Percentiles rank a stretch among this genome's conserved stretches.
phyloP scores from a whole-genome alignment of 2,797 vertebrate genomes.

The Acrocephalus scirpaceus region DNA sequence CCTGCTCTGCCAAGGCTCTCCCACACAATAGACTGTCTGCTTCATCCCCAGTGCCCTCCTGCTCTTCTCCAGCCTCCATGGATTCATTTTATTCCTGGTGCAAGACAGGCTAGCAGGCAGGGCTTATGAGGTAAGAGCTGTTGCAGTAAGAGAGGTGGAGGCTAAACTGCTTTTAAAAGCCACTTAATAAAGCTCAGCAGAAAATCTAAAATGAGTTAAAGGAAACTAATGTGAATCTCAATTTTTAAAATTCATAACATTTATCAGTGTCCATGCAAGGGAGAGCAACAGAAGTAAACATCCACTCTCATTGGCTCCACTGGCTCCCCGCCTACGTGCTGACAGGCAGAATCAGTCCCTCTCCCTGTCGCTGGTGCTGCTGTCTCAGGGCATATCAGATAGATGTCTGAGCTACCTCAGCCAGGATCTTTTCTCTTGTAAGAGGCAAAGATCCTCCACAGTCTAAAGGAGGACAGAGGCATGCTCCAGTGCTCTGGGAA shows the following conservation, averaged over 20 bases:
- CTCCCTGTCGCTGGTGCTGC: neutral
- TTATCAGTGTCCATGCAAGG: slow-evolving; percentile 5
- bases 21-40: rapidly evolving
- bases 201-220: slow-evolving; percentile 60
- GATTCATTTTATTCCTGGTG: neutral
- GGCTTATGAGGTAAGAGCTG: neutral
- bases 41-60: neutral
- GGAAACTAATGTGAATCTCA: slow-evolving; percentile 56
- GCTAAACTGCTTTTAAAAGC: slow-evolving; percentile 55
- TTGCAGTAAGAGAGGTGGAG: neutral
- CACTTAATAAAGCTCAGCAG: slow-evolving; percentile 62
- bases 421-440: slow-evolving; percentile 15
- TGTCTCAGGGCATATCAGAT: slow-evolving; percentile 5
- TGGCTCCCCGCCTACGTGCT: neutral
- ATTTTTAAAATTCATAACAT: slow-evolving; percentile 64
- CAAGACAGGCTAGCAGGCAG: neutral
- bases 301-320: neutral
- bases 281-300: slow-evolving; percentile 26
- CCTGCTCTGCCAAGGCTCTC: neutral
- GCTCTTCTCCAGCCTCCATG: neutral
- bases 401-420: slow-evolving; percentile 10
- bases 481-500: neutral
- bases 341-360: slow-evolving; percentile 20
- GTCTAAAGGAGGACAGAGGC: neutral
- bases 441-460: slow-evolving; percentile 9